A percentile compares a stretch with the other conserved stretches of the same genome.
Evolutionary conservation across 2,888 invertebrate genomes (phyloP).

Genomic region (Oeneis ivallda): DNA sequence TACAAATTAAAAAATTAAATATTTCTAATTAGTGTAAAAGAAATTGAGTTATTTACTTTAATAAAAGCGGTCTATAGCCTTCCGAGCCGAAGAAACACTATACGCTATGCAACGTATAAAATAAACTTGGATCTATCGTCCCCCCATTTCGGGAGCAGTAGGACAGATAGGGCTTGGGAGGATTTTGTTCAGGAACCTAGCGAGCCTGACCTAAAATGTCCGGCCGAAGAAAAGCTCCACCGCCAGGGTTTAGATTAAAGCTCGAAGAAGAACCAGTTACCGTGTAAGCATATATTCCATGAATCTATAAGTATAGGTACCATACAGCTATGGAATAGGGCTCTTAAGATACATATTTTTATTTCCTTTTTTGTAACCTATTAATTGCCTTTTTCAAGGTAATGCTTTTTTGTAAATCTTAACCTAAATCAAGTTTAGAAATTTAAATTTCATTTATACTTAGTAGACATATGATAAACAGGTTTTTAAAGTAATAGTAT

Average conservation of each 20-base stretch:
- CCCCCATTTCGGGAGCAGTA: constrained; percentile 30
- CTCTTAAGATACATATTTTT: not conserved
- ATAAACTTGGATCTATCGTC: constrained; percentile 31
- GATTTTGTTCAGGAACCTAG: constrained; percentile 30
- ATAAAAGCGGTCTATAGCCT: not conserved
- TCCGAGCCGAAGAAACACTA: constrained; percentile 5
- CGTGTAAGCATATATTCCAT: constrained; percentile 58
- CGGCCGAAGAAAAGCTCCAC: constrained; percentile 62
- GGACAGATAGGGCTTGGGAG: constrained; percentile 27
- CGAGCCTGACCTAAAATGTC: constrained; percentile 55
- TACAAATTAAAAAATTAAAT: not conserved
- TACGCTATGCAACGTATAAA: constrained; percentile 31
- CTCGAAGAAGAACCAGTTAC: constrained; percentile 62
- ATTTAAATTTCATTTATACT: too few species aligned
- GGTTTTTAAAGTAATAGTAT: too few species aligned
- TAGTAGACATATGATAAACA: too few species aligned
- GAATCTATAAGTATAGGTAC: not conserved
- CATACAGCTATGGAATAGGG: not conserved
- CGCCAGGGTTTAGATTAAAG: constrained; percentile 62
- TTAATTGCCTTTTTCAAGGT: not conserved
- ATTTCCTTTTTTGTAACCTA: constrained; percentile 6
- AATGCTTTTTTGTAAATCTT: not conserved
- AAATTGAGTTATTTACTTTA: constrained; percentile 5
- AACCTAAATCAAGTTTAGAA: too few species aligned
- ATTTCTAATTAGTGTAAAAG: not conserved